phyloP scores from a whole-genome alignment of 1,140 invertebrate genomes.

The Nilaparvata lugens region DNA sequence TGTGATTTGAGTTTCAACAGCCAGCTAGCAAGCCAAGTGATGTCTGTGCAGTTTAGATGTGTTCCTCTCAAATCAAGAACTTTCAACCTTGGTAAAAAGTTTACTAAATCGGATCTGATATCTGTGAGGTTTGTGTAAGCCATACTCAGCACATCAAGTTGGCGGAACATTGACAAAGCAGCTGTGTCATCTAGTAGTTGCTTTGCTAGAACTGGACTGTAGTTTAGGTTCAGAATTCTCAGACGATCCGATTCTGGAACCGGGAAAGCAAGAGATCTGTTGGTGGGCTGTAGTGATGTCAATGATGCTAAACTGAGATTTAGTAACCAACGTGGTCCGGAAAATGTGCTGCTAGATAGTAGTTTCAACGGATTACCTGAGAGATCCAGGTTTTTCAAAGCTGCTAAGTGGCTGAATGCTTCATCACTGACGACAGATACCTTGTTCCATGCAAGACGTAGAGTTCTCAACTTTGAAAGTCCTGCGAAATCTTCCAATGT shows the following conservation, averaged over 20 bases:
- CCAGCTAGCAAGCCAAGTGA: constrained; percentile 55
- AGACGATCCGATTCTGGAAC: constrained; percentile 57
- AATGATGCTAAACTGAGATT: constrained; percentile 58
- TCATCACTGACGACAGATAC: constrained; percentile 54
- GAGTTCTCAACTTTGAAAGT: constrained; percentile 54
- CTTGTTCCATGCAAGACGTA: constrained; percentile 57
- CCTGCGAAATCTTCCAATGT: constrained; percentile 55
- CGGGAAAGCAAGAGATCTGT: constrained; percentile 49
- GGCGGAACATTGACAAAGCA: constrained; percentile 54
- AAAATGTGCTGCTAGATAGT: constrained; percentile 53
- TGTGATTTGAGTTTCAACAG: constrained; percentile 28
- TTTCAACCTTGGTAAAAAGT: constrained; percentile 56
- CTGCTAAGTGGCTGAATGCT: constrained; percentile 52
- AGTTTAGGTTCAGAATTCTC: constrained; percentile 58
- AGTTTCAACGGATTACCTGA: constrained; percentile 64
- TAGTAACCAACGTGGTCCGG: constrained; percentile 50
- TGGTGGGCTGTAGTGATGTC: constrained; percentile 42
- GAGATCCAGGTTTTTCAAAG: constrained; percentile 59
- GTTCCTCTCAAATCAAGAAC: constrained; percentile 49
- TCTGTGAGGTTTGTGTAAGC: constrained; percentile 49
- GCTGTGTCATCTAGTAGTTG: constrained; percentile 58
- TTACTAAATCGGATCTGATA: constrained; percentile 54
- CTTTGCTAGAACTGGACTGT: constrained; percentile 57
- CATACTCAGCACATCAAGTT: constrained; percentile 58
- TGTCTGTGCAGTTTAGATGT: constrained; percentile 48